Conservation (phyloP, 2,888 invertebrate genomes). For the Dolichopus griseipennis region DNA sequence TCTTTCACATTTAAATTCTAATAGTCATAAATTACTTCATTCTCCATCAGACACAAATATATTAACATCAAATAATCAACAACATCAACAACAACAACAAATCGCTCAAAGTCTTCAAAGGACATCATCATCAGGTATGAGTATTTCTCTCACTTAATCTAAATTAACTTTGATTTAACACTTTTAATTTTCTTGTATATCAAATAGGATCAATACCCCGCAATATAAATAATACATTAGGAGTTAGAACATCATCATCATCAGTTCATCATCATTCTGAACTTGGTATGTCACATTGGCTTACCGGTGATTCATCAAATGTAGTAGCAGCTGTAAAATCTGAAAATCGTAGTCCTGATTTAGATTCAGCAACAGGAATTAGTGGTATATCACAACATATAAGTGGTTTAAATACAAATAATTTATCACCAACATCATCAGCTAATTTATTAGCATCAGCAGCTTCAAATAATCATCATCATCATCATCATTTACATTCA, state of each 20-base stretch:
- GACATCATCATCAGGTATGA: conserved; percentile 4
- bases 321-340: conserved; percentile 51
- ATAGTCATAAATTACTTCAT: not conserved
- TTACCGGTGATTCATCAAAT: conserved; percentile 29
- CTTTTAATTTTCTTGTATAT: not conserved
- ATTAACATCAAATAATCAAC: conserved; percentile 19
- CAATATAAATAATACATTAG: conserved; percentile 18
- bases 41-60: conserved; percentile 11
- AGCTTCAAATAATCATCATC: conserved; percentile 19
- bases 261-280: conserved; percentile 23
- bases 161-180: not conserved
- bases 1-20: conserved; percentile 2
- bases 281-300: conserved; percentile 41
- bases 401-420: not conserved
- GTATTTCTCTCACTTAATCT: too few relatives aligned
- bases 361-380: conserved; percentile 42
- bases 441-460: conserved; percentile 28
- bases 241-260: conserved; percentile 20
- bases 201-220: conserved; percentile 14
- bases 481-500: conserved; percentile 7
- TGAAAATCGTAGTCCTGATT: conserved; percentile 62
- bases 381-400: conserved; percentile 6
- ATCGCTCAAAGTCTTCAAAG: not conserved
- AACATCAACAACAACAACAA: conserved; percentile 25
- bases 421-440: conserved; percentile 2